A percentile compares a stretch with the other conserved stretches of the same genome.
These are phyloP conservation scores for Synanthedon tipuliformis DNA, from an alignment of 2,888 invertebrate species.

Conservation along the genomic window DNA sequence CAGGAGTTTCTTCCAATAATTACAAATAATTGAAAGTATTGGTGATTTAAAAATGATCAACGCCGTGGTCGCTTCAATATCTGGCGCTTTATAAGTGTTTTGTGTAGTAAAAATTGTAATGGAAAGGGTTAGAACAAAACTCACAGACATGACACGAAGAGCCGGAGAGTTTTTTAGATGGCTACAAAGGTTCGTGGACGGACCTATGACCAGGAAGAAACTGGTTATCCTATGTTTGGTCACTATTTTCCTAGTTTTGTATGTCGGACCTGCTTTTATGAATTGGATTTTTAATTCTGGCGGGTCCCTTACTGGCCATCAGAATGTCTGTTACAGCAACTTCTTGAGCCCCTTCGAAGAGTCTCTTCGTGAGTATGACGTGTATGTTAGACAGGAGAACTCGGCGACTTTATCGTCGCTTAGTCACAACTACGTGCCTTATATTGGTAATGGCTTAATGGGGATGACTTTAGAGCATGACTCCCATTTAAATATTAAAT, in stretches of 20 bases:
- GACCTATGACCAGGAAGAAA: constrained; percentile 62
- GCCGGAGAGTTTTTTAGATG: constrained; percentile 57
- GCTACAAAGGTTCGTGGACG: constrained; percentile 55
- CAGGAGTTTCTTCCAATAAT: no score
- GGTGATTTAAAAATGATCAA: no score
- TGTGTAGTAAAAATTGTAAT: constrained; percentile 19
- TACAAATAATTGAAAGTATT: no score
- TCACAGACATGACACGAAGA: constrained; percentile 52
- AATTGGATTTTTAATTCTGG: constrained; percentile 71
- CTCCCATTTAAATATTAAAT: constrained; percentile 75
- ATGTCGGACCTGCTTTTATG: constrained; percentile 74
- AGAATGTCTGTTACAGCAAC: constrained; percentile 76
- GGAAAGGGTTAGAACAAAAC: constrained; percentile 44
- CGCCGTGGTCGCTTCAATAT: constrained; percentile 14
- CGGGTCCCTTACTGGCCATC: constrained; percentile 46
- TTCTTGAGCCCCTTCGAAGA: constrained; percentile 72
- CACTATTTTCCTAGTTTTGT: constrained; percentile 70
- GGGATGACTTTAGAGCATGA: constrained; percentile 75
- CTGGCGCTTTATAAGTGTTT: neutral
- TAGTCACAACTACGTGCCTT: constrained; percentile 76
- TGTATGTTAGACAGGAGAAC: constrained; percentile 72
- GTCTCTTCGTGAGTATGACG: constrained; percentile 74
- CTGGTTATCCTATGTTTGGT: constrained; percentile 62
- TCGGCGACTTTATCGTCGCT: constrained; percentile 55
- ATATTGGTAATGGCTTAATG: constrained; percentile 80